A percentile compares a stretch with the other conserved stretches of the same genome.
These are phyloP conservation scores for Catagonus wagneri DNA, from an alignment of 2,113 vertebrate genomes.

Conservation along the genomic window DNA sequence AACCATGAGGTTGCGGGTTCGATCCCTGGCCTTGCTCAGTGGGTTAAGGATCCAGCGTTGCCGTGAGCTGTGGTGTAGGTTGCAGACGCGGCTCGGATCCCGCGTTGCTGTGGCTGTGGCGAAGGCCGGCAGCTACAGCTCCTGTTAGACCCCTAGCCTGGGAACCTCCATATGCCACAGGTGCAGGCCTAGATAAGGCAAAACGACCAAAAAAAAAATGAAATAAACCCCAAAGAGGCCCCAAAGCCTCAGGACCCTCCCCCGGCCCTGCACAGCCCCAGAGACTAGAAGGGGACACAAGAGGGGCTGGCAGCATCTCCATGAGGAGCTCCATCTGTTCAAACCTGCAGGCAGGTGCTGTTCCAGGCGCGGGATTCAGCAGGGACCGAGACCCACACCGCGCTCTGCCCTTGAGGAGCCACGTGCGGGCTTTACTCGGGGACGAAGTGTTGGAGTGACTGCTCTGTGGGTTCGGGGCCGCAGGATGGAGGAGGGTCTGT, in stretches of 20 bases:
- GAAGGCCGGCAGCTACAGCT: too few species aligned
- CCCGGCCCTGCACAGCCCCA: background rate
- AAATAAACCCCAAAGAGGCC: too few species aligned
- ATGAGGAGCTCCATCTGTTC: background rate
- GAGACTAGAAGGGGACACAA: background rate
- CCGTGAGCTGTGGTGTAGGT: too few species aligned
- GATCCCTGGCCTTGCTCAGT: too few species aligned
- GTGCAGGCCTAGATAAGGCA: too few species aligned
- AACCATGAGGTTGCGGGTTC: too few species aligned
- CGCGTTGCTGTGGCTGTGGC: too few species aligned
- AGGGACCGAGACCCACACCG: background rate
- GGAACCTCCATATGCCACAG: too few species aligned
- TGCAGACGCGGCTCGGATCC: too few species aligned
- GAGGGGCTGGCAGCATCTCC: background rate
- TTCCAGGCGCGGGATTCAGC: background rate
- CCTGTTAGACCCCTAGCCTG: too few species aligned
- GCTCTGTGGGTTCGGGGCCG: background rate
- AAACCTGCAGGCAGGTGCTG: background rate
- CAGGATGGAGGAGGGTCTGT: background rate
- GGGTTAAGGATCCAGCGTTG: too few species aligned
- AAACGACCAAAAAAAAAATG: too few species aligned
- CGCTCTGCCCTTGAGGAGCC: background rate
- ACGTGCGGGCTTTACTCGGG: background rate
- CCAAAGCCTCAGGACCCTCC: background rate
- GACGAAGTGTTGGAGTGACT: background rate